Base-by-base conservation (phyloP, 2,888 invertebrate genomes). In the Philaethria dido region DNA sequence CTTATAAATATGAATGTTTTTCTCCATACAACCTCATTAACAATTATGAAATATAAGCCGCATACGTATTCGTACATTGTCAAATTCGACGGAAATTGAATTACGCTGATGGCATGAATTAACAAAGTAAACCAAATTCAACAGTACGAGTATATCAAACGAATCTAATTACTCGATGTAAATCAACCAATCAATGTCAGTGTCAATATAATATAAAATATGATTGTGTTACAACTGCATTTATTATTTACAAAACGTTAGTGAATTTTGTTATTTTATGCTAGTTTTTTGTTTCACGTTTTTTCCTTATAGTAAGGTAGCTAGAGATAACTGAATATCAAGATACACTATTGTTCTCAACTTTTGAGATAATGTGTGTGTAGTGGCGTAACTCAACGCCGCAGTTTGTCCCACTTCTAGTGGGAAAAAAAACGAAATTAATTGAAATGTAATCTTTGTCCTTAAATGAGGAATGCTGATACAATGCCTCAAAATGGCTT, bases 131-230 rank as follows among this genome's bases (percentile, higher is more conserved):
- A 57, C 48, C 36, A 55, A 22, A 54, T 61, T 62, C 57, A 52
- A 57, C 42, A 52, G 55, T n/a, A n/a, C n/a, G n/a, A n/a, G n/a
- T 67, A 69, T 67, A 64, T 62, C 50, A 55, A 67, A 67, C 48
- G 50, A 64, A 67, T 67, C 22, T 55, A 55, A 63, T 63, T 66
- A 57, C 48, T 29, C 29, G 54, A 42, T 64, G 29, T 60, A 36
- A 66, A 64, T 69, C 48, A 45, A 13, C 48, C 47, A 64, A 62
- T 66, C 45, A 44, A 54, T 22, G 36, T 59, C 36, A 48, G 14
- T 50, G 18, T 64, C 25, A 29, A 39, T 36, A 57, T 25, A n/a
- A n/a, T n/a, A 64, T 20, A 42, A 45, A 48, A 39, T 64, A 59
- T 60, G 47, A 33, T 33, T 33, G 33, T 33, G 33, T 33, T 33